Conservation (phyloP, 2,888 invertebrate species). For the Drosophila peninsularis region DNA sequence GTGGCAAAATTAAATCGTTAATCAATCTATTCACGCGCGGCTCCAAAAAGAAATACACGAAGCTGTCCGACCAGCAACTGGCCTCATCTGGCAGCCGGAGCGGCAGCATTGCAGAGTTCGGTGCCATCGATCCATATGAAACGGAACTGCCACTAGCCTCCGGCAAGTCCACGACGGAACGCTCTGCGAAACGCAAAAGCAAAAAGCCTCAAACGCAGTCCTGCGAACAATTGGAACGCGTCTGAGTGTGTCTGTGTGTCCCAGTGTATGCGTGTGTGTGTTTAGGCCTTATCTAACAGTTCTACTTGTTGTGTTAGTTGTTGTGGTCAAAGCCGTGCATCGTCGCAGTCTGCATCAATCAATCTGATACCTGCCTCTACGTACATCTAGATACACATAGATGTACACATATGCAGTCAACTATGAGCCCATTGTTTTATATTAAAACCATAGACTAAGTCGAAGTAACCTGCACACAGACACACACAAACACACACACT, state of each 20-base stretch:
- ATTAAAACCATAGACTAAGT: constrained; percentile 72
- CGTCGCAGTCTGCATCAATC: constrained; percentile 20
- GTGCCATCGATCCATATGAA: constrained; percentile 66
- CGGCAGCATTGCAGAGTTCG: constrained; percentile 61
- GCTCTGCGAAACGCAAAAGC: constrained; percentile 56
- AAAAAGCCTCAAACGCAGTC: constrained; percentile 80
- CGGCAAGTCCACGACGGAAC: constrained; percentile 9
- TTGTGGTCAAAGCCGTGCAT: constrained; percentile 35
- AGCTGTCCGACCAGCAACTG: constrained; percentile 64
- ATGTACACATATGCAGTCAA: constrained; percentile 8
- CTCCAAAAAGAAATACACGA: constrained; percentile 81
- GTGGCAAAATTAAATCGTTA: constrained; percentile 47
- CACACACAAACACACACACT: constrained; percentile 17
- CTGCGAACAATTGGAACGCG: constrained; percentile 80
- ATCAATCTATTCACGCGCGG: constrained; percentile 70
- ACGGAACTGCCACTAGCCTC: constrained; percentile 27
- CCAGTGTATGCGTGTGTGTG: constrained; percentile 12
- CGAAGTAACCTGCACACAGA: constrained; percentile 25
- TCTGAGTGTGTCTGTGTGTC: constrained; percentile 30
- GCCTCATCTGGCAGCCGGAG: constrained; percentile 8
- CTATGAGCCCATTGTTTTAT: constrained; percentile 69
- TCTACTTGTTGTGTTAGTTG: constrained; percentile 25
- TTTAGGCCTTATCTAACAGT: constrained; percentile 1
- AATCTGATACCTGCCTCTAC: constrained; percentile 19
- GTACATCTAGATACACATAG: neutral